phyloP scores from a whole-genome alignment of 2,797 vertebrate genomes.

The Sebastes oblongus region DNA sequence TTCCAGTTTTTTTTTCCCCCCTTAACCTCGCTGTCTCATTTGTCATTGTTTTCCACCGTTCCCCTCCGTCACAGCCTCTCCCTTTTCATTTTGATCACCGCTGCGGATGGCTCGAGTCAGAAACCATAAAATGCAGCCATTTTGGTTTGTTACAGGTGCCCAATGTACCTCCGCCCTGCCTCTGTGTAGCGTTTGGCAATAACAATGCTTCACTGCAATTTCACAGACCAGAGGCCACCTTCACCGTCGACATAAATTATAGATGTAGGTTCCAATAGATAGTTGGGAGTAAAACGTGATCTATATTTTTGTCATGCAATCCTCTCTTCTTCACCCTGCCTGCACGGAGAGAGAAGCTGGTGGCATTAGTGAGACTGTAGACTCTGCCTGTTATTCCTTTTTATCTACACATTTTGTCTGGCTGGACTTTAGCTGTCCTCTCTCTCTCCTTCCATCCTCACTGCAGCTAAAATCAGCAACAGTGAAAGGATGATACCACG shows the following conservation, averaged over 20 bases:
- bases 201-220: neutral
- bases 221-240: neutral
- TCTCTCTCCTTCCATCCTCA: neutral
- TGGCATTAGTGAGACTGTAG: neutral
- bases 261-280: neutral
- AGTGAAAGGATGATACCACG: neutral
- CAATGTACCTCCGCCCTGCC: neutral
- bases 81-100: constrained; percentile 24
- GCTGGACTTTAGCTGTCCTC: neutral
- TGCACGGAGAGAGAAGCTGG: neutral
- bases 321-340: neutral
- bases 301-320: neutral
- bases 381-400: neutral
- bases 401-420: neutral
- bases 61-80: neutral
- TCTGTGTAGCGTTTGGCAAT: neutral
- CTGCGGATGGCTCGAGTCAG: neutral
- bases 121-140: constrained; percentile 34
- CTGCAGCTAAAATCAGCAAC: neutral
- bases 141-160: constrained; percentile 30
- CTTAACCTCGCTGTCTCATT: neutral
- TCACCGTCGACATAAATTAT: constrained; percentile 15
- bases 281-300: neutral
- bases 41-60: constrained; percentile 22
- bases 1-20: neutral